phyloP scores from a whole-genome alignment of 2,113 vertebrate genomes.

The Pao palembangensis region DNA sequence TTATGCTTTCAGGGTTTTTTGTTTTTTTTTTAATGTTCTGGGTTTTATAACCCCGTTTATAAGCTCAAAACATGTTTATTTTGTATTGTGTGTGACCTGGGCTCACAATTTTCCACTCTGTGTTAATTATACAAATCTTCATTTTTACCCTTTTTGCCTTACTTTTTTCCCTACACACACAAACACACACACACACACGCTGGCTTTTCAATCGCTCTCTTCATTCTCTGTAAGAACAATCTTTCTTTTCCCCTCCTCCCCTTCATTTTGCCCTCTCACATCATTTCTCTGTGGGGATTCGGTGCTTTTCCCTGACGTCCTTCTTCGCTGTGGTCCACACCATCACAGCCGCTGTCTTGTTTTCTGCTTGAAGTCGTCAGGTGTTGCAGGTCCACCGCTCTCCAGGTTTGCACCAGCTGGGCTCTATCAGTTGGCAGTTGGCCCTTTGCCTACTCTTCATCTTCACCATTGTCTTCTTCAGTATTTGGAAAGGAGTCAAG shows the following conservation, averaged over 20 bases:
- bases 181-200: too few relatives aligned
- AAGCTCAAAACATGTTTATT: too few relatives aligned
- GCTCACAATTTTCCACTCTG: not conserved
- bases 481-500: slow-evolving; percentile 99
- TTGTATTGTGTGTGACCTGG: too few relatives aligned
- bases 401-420: slow-evolving; percentile 88
- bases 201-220: not conserved
- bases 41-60: too few relatives aligned
- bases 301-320: not conserved
- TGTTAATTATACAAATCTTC: not conserved
- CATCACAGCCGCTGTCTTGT: not conserved
- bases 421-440: slow-evolving; percentile 92
- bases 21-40: too few relatives aligned
- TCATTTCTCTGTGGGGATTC: not conserved
- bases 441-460: slow-evolving; percentile 91
- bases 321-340: not conserved
- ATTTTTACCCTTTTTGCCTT: not conserved
- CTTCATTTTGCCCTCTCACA: not conserved
- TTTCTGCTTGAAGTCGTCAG: slow-evolving; percentile 78
- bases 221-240: not conserved
- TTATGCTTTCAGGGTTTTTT: too few relatives aligned
- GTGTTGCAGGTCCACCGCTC: slow-evolving; percentile 91
- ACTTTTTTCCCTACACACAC: not conserved
- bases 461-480: slow-evolving; percentile 95
- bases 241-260: not conserved